These are phyloP conservation scores for Microcebus tavaratra DNA, from an alignment of 2,113 vertebrate genomes.

Conservation along the genomic window DNA sequence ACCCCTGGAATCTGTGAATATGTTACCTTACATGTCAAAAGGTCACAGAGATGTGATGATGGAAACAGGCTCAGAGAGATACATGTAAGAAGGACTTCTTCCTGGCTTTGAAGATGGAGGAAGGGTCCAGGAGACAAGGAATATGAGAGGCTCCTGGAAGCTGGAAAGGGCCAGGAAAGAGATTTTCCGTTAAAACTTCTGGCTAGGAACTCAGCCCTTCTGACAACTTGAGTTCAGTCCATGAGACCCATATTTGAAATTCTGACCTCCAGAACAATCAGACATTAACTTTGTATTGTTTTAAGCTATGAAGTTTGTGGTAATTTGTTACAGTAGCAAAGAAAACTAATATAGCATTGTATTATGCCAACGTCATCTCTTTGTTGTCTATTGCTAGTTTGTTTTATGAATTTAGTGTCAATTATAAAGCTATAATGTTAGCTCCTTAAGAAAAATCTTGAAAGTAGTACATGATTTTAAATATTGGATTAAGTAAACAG, in stretches of 20 bases:
- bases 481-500: neutral
- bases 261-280: neutral
- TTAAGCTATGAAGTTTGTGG: neutral
- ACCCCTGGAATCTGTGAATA: neutral
- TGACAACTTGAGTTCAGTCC: neutral
- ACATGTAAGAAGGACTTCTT: neutral
- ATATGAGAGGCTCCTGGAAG: neutral
- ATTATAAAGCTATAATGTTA: neutral
- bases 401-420: slow-evolving; percentile 22
- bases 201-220: neutral
- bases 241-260: neutral
- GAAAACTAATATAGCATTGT: neutral
- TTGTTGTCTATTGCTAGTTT: neutral
- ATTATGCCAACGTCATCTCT: neutral
- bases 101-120: neutral
- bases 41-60: neutral
- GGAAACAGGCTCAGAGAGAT: neutral
- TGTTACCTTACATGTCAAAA: neutral
- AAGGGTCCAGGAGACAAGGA: neutral
- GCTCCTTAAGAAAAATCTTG: neutral
- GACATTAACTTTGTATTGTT: neutral
- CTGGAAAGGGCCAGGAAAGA: neutral
- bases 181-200: neutral
- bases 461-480: neutral
- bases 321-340: neutral